Percentiles rank a stretch among this genome's conserved stretches.
Evolutionary conservation across 2,888 invertebrate genomes (phyloP).

Genomic region (Tinea semifulvella): DNA sequence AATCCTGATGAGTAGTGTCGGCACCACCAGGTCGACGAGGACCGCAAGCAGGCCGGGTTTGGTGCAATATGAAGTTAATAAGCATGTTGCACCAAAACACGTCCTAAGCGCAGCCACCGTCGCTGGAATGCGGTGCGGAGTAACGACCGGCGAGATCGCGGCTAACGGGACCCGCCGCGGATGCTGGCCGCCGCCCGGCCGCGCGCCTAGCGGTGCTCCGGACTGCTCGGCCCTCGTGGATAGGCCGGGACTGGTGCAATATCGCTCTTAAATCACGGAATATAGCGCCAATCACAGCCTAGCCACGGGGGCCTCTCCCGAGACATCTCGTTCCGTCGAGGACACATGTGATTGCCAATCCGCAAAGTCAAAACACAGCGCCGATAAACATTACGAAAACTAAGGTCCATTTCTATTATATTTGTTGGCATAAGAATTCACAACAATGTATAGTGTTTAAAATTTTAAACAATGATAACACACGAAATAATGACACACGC

Average conservation of each 20-base stretch:
- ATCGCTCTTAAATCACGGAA: slow-evolving; percentile 50
- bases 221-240: slow-evolving; percentile 61
- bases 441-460: neutral
- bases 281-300: slow-evolving; percentile 65
- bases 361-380: neutral
- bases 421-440: neutral
- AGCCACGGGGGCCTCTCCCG: slow-evolving; percentile 59
- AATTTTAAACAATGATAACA: neutral
- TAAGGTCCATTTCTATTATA: neutral
- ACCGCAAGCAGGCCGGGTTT: slow-evolving; percentile 66
- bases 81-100: slow-evolving; percentile 62
- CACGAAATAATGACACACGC: slow-evolving; percentile 2
- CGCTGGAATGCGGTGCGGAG: slow-evolving; percentile 10
- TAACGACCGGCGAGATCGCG: slow-evolving; percentile 11
- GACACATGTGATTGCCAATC: slow-evolving; percentile 7
- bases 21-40: slow-evolving; percentile 27
- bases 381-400: neutral
- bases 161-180: slow-evolving; percentile 12
- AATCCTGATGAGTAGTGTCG: neutral
- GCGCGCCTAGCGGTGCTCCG: slow-evolving; percentile 63
- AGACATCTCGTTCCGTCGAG: neutral
- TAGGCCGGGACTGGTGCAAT: slow-evolving; percentile 70
- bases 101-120: slow-evolving; percentile 61
- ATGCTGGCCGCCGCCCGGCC: slow-evolving; percentile 39
- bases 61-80: slow-evolving; percentile 59